Percentiles rank a stretch among this genome's conserved stretches.
phyloP scores from a whole-genome alignment of 1,140 invertebrate genomes.

The Chionoecetes opilio region DNA sequence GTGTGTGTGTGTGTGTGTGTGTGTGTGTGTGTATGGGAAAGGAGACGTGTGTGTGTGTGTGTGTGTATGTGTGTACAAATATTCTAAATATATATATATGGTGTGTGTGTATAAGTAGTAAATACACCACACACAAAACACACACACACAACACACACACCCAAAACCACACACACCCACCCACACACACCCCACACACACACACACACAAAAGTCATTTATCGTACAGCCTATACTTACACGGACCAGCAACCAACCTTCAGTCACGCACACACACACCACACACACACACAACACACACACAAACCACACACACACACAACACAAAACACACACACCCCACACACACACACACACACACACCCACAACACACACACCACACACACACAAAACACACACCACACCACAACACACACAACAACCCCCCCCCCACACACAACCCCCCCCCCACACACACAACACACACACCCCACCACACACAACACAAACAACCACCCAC shows the following conservation, averaged over 20 bases:
- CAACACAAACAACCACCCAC: slow-evolving; percentile 52
- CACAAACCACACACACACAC: slow-evolving; percentile 45
- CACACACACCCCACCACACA: not conserved
- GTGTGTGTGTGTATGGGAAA: not conserved
- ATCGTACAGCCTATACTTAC: slow-evolving; percentile 4
- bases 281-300: not conserved
- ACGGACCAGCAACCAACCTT: not conserved
- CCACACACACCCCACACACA: too few species aligned
- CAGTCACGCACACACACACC: not conserved
- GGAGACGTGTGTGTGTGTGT: not conserved
- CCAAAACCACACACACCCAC: too few species aligned
- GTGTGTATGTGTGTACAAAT: not conserved
- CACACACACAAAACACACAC: slow-evolving; percentile 60
- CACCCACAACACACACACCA: slow-evolving; percentile 33
- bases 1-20: not conserved
- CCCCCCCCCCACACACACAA: not conserved
- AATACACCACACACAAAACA: too few species aligned
- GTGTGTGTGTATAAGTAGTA: too few species aligned
- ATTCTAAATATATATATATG: not conserved
- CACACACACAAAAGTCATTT: not conserved
- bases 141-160: too few species aligned
- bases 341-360: slow-evolving; percentile 62
- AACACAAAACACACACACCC: slow-evolving; percentile 56
- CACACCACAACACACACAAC: not conserved
- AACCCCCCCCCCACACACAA: slow-evolving; percentile 34